phyloP scores from a whole-genome alignment of 1,140 invertebrate genomes.

The Cherax quadricarinatus region DNA sequence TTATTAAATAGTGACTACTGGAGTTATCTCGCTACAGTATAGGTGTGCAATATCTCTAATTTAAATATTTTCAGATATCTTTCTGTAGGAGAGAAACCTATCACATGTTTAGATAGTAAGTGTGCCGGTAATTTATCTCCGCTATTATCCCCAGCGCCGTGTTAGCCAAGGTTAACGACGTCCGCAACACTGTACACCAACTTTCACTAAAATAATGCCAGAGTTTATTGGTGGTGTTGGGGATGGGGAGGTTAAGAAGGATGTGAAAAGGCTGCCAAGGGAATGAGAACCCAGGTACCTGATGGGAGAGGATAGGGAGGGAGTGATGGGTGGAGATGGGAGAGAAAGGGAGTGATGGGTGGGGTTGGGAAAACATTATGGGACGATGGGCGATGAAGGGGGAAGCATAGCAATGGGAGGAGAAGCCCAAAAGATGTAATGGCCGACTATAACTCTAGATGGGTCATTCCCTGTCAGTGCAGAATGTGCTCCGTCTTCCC shows the following conservation, averaged over 20 bases:
- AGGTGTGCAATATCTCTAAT: no score
- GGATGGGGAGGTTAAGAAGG: not conserved
- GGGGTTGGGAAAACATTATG: not conserved
- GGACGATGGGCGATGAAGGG: not conserved
- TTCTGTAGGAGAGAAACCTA: no score
- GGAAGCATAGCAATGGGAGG: not conserved
- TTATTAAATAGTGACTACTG: no score
- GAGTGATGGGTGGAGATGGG: not conserved
- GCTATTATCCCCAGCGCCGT: no score
- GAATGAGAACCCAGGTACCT: not conserved
- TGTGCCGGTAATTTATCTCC: no score
- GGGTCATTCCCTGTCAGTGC: slow-evolving; percentile 15
- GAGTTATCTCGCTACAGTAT: no score
- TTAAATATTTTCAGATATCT: no score
- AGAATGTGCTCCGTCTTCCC: slow-evolving; percentile 14
- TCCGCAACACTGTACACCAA: not conserved
- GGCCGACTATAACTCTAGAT: not conserved
- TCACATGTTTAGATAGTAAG: no score
- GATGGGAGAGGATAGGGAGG: no score
- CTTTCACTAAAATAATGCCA: not conserved
- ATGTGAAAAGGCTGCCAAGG: not conserved
- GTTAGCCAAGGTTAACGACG: not conserved
- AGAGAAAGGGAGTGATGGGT: not conserved
- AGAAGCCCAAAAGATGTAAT: not conserved
- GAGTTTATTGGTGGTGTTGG: not conserved